Percentiles rank a stretch among this genome's conserved stretches.
phyloP scores from a whole-genome alignment of 2,888 invertebrate species.

The Drosophila pseudotakahashii region DNA sequence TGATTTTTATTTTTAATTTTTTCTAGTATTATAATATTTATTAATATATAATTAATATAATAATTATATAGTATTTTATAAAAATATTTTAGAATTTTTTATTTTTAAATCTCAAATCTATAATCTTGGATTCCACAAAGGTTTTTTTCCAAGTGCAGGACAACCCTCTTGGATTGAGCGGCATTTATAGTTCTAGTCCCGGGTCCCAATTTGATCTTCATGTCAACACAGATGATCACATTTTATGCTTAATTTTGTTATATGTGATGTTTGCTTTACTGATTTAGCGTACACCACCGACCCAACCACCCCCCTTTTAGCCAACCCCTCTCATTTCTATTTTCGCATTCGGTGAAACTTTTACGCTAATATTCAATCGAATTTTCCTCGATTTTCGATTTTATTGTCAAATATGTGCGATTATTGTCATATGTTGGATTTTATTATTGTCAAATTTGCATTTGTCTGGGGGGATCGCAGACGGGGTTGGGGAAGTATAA shows the following conservation, averaged over 20 bases:
- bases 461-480: constrained; percentile 46
- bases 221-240: constrained; percentile 85
- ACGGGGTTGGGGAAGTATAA: constrained; percentile 16
- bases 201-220: constrained; percentile 78
- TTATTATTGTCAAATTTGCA: constrained; percentile 78
- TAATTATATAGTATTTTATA: too few species aligned
- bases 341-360: constrained; percentile 20
- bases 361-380: constrained; percentile 49
- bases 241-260: constrained; percentile 76
- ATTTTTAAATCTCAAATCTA: too few species aligned
- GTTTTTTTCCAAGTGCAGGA: constrained; percentile 3
- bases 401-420: constrained; percentile 77
- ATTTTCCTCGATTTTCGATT: constrained; percentile 65
- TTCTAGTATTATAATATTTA: too few species aligned
- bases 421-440: constrained; percentile 79
- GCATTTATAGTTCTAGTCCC: constrained; percentile 38
- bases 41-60: too few species aligned
- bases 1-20: too few species aligned
- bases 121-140: too few species aligned
- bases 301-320: neutral
- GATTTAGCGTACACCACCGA: constrained; percentile 49
- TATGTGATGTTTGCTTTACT: constrained; percentile 67
- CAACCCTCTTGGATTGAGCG: constrained; percentile 17
- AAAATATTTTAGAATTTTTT: too few species aligned
- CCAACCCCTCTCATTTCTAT: neutral